phyloP scores from a whole-genome alignment of 2,797 vertebrate species.

The Xenops minutus region DNA sequence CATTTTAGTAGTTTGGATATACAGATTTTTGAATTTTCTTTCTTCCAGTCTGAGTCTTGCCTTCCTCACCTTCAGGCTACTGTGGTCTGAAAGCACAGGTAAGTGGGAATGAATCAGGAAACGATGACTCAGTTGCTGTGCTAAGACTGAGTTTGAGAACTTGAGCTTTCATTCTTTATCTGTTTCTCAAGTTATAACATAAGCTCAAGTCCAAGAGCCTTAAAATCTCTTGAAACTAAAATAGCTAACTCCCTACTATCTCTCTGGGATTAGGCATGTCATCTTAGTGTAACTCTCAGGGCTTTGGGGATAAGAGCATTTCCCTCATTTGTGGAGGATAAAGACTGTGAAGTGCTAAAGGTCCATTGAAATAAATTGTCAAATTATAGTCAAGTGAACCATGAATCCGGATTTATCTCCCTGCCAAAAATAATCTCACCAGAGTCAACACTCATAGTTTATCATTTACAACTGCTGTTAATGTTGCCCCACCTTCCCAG shows the following conservation, averaged over 20 bases:
- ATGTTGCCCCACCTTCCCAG: not conserved
- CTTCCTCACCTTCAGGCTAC: not conserved
- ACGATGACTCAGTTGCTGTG: not conserved
- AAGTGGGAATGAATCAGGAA: not conserved
- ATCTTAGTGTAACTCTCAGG: not conserved
- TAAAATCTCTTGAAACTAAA: not conserved
- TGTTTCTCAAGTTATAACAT: not conserved
- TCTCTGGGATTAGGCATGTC: not conserved
- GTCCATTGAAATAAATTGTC: not conserved
- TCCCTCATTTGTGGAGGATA: not conserved
- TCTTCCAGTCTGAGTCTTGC: not conserved
- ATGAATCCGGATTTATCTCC: not conserved
- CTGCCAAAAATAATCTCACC: not conserved
- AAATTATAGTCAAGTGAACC: not conserved
- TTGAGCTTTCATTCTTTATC: not conserved
- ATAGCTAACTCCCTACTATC: not conserved
- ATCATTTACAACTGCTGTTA: not conserved
- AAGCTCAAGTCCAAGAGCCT: not conserved
- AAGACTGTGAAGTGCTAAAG: not conserved
- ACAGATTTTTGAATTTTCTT: not conserved
- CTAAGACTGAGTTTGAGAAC: not conserved
- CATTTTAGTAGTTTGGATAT: not conserved
- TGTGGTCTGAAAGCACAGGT: not conserved
- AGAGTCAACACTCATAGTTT: not conserved
- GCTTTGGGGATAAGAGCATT: not conserved